These are phyloP conservation scores for Noctua janthe DNA, from an alignment of 2,888 invertebrate genomes.

Conservation along the genomic window DNA sequence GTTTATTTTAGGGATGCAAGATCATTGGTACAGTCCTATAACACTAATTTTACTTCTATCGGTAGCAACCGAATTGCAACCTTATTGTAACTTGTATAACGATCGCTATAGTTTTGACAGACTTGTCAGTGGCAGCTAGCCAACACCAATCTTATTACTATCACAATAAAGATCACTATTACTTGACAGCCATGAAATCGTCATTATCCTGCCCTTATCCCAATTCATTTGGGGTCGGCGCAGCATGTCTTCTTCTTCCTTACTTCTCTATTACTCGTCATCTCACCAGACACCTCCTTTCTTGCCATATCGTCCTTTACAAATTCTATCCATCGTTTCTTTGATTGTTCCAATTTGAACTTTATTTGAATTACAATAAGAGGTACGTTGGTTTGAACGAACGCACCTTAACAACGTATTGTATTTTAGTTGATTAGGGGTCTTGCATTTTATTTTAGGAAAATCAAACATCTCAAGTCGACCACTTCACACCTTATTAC, in stretches of 20 bases:
- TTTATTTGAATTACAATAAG: not conserved
- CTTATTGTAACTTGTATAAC: not conserved
- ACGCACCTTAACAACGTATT: not conserved
- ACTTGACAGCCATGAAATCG: not conserved
- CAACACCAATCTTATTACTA: not conserved
- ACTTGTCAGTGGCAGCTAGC: not conserved
- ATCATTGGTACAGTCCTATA: not conserved
- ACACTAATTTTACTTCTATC: not conserved
- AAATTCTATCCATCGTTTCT: no score
- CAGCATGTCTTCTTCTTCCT: no score
- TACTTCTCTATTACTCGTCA: no score
- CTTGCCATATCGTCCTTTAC: no score
- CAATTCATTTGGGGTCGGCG: no score
- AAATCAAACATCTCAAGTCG: not conserved
- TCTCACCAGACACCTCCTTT: no score
- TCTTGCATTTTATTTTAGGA: not conserved
- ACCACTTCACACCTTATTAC: no score
- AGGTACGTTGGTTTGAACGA: not conserved
- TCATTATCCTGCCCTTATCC: no score
- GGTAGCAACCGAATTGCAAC: not conserved
- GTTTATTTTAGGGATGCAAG: not conserved
- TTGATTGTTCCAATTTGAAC: not conserved
- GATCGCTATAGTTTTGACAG: not conserved
- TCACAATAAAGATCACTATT: not conserved
- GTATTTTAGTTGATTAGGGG: not conserved